phyloP scores from a whole-genome alignment of 2,888 invertebrate genomes.

The Laothoe populi region DNA sequence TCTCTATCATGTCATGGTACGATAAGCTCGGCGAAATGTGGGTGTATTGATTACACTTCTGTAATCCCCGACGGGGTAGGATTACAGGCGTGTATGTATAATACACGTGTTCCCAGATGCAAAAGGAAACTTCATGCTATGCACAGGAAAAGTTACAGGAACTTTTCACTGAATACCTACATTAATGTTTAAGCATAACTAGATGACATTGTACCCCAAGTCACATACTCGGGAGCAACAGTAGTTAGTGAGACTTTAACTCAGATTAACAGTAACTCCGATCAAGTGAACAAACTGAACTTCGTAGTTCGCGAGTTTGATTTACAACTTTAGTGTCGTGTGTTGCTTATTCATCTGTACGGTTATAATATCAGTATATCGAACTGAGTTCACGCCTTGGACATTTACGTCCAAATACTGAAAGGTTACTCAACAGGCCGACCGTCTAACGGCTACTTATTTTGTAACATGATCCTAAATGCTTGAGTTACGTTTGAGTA shows the following conservation, averaged over 20 bases:
- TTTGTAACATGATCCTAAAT: too few species aligned
- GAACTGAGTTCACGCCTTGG: neutral
- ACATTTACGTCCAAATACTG: too few species aligned
- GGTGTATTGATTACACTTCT: too few species aligned
- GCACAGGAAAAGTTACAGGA: neutral
- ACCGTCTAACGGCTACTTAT: too few species aligned
- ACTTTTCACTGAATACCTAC: conserved; percentile 7
- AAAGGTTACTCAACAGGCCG: too few species aligned
- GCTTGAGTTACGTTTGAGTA: too few species aligned
- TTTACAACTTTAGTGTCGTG: conserved; percentile 42
- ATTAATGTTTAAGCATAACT: neutral
- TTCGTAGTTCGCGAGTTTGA: conserved; percentile 46
- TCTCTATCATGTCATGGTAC: too few species aligned
- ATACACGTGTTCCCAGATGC: conserved; percentile 2
- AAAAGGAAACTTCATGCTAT: neutral
- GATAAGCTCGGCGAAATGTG: too few species aligned
- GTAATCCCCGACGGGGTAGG: too few species aligned
- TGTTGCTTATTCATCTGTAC: conserved; percentile 29
- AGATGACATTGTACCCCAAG: conserved; percentile 7
- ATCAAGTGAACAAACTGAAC: conserved; percentile 44
- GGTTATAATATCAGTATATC: neutral
- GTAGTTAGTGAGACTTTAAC: conserved; percentile 43
- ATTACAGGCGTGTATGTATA: too few species aligned
- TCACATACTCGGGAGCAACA: conserved; percentile 27
- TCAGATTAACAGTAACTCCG: conserved; percentile 41